Evolutionary conservation across 2,797 vertebrate genomes (phyloP), one percentile per base, ranked within the genome.

Genomic region (Trachops cirrhosus): DNA sequence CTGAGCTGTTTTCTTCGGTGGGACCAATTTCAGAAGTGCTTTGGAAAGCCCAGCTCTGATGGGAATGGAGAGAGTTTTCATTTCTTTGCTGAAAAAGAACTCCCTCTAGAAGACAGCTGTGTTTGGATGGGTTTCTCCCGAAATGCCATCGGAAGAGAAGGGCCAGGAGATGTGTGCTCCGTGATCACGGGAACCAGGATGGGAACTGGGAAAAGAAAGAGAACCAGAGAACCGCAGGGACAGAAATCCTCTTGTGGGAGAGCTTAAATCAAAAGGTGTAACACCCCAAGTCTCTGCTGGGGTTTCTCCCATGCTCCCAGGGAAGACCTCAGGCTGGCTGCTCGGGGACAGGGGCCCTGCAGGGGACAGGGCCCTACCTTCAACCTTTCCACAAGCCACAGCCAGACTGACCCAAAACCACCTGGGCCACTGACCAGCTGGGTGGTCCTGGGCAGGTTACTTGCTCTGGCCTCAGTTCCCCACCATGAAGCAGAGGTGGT

Each of bases 21-120:
- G 92, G 91, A 80, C 86, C 46, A 24, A 84, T 85, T 86, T 85
- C 96, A 67, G 91, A 94, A 87, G 92, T 50, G 91, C 92, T 83
- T 3, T 75, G 77, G 93, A 88, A 85, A 96, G 91, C 78, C 82
- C 50, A 7, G 54, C 34, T 87, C 84, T 92, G 57, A 82, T 2
- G 18, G 77, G 86, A 85, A 54, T 6, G 80, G 22, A 37, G 87
- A 86, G 82, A 32, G 50, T 18, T 71, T 82, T 87, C 57, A 59
- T 52, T 91, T 48, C 86, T 96, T 74, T 85, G 88, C 92, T 80
- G 59, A 95, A 73, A 73, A 0, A 11, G 48, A 88, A 71, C 70
- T 93, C 92, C 91, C 91, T 91, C 46, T 41, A 73, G 70, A 94
- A 68, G 37, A 88, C 37, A 80, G 77, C 80, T 16, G n/a, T 1